Conservation (phyloP, 2,113 vertebrate species). For the Empidonax alnorum region DNA sequence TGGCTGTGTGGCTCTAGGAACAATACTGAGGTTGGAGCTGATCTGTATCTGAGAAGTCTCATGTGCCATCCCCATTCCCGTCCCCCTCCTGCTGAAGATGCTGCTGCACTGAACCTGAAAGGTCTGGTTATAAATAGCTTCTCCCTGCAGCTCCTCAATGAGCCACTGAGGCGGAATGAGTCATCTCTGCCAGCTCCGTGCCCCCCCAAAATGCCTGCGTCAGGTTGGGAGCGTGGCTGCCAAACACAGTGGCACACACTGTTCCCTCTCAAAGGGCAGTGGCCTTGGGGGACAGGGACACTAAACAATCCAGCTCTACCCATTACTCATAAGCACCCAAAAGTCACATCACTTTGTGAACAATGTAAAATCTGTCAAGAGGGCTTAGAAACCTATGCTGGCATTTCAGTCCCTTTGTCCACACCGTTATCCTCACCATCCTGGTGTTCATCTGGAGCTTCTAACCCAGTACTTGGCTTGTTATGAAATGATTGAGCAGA, state of each 20-base stretch:
- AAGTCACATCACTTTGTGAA: neutral
- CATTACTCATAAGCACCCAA: neutral
- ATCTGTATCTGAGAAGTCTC: neutral
- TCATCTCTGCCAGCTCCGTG: constrained; percentile 48
- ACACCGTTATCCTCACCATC: neutral
- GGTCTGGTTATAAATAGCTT: constrained; percentile 70
- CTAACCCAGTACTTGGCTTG: neutral
- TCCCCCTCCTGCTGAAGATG: constrained; percentile 36
- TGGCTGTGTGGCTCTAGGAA: neutral
- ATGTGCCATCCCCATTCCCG: neutral
- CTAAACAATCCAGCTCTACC: neutral
- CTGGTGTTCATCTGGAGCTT: neutral
- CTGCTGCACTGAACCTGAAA: constrained; percentile 69
- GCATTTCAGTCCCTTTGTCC: neutral
- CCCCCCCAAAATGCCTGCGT: constrained; percentile 43
- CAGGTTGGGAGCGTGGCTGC: constrained; percentile 45
- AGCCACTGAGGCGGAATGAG: constrained; percentile 69
- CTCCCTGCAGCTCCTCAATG: constrained; percentile 65
- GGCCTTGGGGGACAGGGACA: constrained; percentile 36
- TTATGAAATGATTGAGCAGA: neutral
- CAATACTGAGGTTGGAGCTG: neutral
- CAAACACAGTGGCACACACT: constrained; percentile 29
- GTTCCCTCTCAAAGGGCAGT: constrained; percentile 60
- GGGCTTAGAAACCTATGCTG: fast-evolving
- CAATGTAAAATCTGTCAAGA: neutral